Conservation (phyloP, 1,140 invertebrate species). For the Neomicropteryx cornuta region DNA sequence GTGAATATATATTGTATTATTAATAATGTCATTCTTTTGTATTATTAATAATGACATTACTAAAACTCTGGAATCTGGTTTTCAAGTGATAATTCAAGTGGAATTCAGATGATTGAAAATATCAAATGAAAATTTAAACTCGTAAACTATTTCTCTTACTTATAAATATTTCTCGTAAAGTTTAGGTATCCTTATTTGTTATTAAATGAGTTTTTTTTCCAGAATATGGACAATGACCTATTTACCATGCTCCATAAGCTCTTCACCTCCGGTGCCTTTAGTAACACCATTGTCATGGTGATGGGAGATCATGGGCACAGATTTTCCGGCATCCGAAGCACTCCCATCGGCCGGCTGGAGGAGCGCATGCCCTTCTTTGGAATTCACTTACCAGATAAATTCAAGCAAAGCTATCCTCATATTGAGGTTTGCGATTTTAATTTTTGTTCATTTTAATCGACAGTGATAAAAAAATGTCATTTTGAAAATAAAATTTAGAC, state of each 20-base stretch:
- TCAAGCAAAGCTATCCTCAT: slow-evolving; percentile 40
- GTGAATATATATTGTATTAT: no score
- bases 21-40: no score
- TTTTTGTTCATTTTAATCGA: slow-evolving; percentile 45
- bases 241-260: slow-evolving; percentile 33
- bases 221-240: slow-evolving; percentile 32
- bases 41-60: no score
- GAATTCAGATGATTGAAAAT: no score
- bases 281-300: slow-evolving; percentile 66
- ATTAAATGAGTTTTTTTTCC: slow-evolving; percentile 8
- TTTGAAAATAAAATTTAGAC: slow-evolving; percentile 16
- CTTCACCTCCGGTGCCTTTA: slow-evolving; percentile 43
- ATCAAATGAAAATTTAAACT: no score
- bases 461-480: no score
- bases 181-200: no score
- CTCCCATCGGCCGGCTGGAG: slow-evolving; percentile 63
- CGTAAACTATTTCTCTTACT: no score
- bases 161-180: no score
- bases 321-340: slow-evolving; percentile 59
- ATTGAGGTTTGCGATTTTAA: slow-evolving; percentile 43
- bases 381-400: slow-evolving; percentile 52
- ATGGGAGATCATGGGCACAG: slow-evolving; percentile 79
- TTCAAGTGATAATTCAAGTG: no score
- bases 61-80: no score
- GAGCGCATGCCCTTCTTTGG: slow-evolving; percentile 66